A percentile compares a stretch with the other conserved stretches of the same genome.
phyloP scores from a whole-genome alignment of 1,140 invertebrate genomes.

The Mactra quadrangularis region DNA sequence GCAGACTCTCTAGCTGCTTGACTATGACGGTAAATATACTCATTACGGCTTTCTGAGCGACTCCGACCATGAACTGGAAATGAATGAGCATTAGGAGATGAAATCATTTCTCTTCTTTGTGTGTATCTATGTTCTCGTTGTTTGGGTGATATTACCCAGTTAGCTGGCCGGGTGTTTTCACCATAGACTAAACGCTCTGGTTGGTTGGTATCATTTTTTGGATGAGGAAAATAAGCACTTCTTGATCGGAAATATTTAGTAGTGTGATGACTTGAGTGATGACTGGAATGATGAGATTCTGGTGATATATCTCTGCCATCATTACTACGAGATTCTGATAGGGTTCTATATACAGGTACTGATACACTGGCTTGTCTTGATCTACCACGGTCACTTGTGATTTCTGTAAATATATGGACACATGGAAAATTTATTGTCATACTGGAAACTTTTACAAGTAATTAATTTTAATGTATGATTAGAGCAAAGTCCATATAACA shows the following conservation, averaged over 20 bases:
- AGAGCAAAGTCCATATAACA: too few relatives aligned
- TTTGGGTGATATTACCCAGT: slow-evolving; percentile 55
- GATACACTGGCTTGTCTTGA: too few relatives aligned
- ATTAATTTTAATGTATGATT: too few relatives aligned
- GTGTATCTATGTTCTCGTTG: slow-evolving; percentile 40
- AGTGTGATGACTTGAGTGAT: slow-evolving; percentile 1
- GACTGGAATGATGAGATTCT: slow-evolving; percentile 8
- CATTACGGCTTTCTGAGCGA: slow-evolving; percentile 26
- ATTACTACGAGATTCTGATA: slow-evolving; percentile 33
- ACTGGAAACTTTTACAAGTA: too few relatives aligned
- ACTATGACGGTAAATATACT: neutral
- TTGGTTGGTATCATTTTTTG: neutral
- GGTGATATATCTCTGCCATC: slow-evolving; percentile 18
- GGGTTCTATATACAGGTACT: neutral
- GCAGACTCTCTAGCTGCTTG: neutral
- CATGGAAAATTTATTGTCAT: too few relatives aligned
- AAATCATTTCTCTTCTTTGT: slow-evolving; percentile 1
- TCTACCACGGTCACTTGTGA: too few relatives aligned
- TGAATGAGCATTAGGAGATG: neutral
- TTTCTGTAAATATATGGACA: too few relatives aligned
- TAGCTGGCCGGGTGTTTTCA: slow-evolving; percentile 10
- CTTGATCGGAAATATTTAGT: neutral
- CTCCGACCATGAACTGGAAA: slow-evolving; percentile 33
- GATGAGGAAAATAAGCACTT: slow-evolving; percentile 5
- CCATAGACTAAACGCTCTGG: slow-evolving; percentile 49